These are phyloP conservation scores for Pelodiscus sinensis DNA, from an alignment of 2,113 vertebrate genomes.

Conservation along the genomic window DNA sequence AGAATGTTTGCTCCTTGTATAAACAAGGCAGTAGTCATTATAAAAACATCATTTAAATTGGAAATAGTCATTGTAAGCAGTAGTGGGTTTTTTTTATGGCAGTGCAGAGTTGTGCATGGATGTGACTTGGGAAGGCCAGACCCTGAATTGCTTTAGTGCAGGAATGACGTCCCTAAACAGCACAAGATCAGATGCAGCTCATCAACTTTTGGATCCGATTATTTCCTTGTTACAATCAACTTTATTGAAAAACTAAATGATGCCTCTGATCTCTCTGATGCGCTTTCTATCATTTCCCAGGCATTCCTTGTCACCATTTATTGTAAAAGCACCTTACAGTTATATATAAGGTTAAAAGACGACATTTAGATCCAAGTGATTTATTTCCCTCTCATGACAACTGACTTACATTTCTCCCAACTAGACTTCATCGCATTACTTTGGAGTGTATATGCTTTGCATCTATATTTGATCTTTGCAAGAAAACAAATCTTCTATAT, in stretches of 20 bases:
- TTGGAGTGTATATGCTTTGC: constrained; percentile 56
- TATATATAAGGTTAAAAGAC: constrained; percentile 61
- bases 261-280: constrained; percentile 1
- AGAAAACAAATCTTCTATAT: constrained; percentile 63
- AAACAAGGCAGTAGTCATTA: neutral
- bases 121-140: neutral
- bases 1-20: constrained; percentile 5
- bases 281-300: constrained; percentile 36
- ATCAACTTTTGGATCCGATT: neutral
- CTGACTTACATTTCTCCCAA: constrained; percentile 49
- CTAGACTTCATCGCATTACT: constrained; percentile 54
- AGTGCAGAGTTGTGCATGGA: neutral
- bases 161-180: neutral
- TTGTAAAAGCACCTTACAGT: constrained; percentile 52
- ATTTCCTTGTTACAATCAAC: constrained; percentile 20
- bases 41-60: neutral
- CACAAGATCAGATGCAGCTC: neutral
- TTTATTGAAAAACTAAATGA: constrained; percentile 14
- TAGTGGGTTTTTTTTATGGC: neutral
- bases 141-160: neutral
- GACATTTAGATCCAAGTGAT: constrained; percentile 63
- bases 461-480: constrained; percentile 61
- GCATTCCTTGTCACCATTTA: constrained; percentile 50
- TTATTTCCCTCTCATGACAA: constrained; percentile 55
- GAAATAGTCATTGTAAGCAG: neutral